A percentile compares a stretch with the other conserved stretches of the same genome.
phyloP scores from a whole-genome alignment of 2,797 vertebrate species.

The Leptatherina wallacei region DNA sequence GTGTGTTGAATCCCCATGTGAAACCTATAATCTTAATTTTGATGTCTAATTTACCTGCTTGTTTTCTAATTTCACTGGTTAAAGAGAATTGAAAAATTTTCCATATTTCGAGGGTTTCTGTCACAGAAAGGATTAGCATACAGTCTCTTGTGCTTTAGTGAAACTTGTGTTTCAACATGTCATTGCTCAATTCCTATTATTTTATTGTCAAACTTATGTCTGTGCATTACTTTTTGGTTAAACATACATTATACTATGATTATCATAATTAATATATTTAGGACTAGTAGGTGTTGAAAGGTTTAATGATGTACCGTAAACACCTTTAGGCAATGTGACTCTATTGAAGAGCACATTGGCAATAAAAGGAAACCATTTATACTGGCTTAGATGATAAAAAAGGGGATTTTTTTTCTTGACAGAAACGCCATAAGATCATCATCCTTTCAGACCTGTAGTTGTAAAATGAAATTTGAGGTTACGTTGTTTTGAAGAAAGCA shows the following conservation, averaged over 20 bases:
- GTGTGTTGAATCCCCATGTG: neutral
- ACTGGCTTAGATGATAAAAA: neutral
- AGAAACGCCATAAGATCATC: constrained; percentile 10
- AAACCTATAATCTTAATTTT: neutral
- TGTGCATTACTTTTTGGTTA: neutral
- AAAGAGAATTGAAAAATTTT: neutral
- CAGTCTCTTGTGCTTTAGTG: neutral
- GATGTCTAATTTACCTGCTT: neutral
- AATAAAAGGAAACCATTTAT: neutral
- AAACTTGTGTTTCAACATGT: neutral
- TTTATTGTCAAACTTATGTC: neutral
- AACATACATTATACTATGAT: too few relatives aligned
- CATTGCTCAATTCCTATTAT: neutral
- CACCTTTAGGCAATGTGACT: neutral
- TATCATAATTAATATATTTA: neutral
- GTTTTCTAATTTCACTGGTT: neutral
- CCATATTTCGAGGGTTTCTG: neutral
- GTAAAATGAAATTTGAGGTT: constrained; percentile 19
- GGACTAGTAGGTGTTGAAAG: neutral
- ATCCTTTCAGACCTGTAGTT: constrained; percentile 7
- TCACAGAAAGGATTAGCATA: neutral
- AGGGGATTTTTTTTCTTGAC: neutral
- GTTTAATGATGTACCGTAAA: neutral
- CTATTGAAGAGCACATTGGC: neutral
- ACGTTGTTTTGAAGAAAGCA: constrained; percentile 36